Base-by-base conservation (phyloP, 1,140 invertebrate genomes). In the Sesamia nonagrioides region DNA sequence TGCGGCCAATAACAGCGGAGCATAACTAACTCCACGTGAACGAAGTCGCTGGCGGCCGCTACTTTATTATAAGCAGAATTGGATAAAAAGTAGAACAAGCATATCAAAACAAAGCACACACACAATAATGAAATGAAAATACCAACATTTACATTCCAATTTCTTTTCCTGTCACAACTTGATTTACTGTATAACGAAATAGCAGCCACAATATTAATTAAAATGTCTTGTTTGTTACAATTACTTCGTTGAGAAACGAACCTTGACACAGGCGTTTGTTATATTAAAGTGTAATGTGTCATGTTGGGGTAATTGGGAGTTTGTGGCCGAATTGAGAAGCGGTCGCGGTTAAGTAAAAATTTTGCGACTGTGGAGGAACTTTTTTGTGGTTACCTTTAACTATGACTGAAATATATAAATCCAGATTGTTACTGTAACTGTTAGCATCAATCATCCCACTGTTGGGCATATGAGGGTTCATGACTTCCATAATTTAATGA, bases 191-290 rank as follows among this genome's bases (percentile, higher is more conserved):
- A 40, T 48, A 68, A 45, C 63, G 17, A 21, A 68, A 48, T 45
- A 13, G 21, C 21, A 13, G 18, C 54, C 18, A 54, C 52, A 13
- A 18, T 72, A 37, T 72, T 50, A 68, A 68, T 68, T 68, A 68
- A 50, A 68, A 21, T 68, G 42, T 37, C 42, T 45, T 1, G 15
- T 33, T 17, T 5, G 37, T 37, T 37, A 37, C 56, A 35, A 35
- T 60, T 60, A 60, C 17, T 42, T 5, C 2, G 37, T 45, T 45
- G 61, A 13, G 17, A 45, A 61, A 66, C 4, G 11, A 13, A 7
- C 42, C 42, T 68, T 68, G 63, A 68, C 63, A 48, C 21, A 3
- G 11, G n/a, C 42, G 4, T 37, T 48, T 48, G 63, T 68, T 48
- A 13, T 66, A 68, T 17, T 40, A 37, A 18, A 27, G 21, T 56